A percentile compares a stretch with the other conserved stretches of the same genome.
phyloP scores from a whole-genome alignment of 1,140 invertebrate genomes.

The Eupristina koningsbergeri region DNA sequence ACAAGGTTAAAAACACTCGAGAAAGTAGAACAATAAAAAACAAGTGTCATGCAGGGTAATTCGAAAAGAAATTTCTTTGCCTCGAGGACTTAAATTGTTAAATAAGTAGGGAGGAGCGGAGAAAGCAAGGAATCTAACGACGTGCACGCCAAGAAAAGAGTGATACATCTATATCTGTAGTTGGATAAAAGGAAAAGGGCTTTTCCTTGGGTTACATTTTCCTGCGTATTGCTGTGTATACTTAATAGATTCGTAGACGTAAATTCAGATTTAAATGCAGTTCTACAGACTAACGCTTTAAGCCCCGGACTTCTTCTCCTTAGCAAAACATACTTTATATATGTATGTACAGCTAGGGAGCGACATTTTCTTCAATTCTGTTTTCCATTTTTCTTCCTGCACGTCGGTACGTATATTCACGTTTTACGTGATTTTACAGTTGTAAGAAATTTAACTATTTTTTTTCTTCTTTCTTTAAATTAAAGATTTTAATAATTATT shows the following conservation, averaged over 20 bases:
- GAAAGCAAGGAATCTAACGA: background rate
- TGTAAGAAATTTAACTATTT: background rate
- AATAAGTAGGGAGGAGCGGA: too few species aligned
- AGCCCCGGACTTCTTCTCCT: background rate
- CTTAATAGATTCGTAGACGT: conserved; percentile 57
- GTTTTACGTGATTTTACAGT: background rate
- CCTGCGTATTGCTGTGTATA: conserved; percentile 16
- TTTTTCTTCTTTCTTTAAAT: too few species aligned
- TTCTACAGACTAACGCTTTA: conserved; percentile 18
- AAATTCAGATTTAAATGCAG: conserved; percentile 62
- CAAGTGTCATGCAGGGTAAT: background rate
- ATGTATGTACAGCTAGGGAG: background rate
- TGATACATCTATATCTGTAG: background rate
- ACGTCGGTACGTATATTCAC: background rate
- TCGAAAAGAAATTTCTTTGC: background rate
- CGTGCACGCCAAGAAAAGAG: background rate
- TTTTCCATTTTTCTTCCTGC: conserved; percentile 9
- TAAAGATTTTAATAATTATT: background rate
- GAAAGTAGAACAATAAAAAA: background rate
- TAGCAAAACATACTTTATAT: background rate
- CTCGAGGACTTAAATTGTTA: background rate
- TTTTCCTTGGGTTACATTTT: background rate
- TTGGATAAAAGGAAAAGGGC: background rate
- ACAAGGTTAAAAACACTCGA: background rate
- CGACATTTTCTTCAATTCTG: conserved; percentile 14